Evolutionary conservation across 2,113 vertebrate species (phyloP).

Genomic region (Pteropus alecto): DNA sequence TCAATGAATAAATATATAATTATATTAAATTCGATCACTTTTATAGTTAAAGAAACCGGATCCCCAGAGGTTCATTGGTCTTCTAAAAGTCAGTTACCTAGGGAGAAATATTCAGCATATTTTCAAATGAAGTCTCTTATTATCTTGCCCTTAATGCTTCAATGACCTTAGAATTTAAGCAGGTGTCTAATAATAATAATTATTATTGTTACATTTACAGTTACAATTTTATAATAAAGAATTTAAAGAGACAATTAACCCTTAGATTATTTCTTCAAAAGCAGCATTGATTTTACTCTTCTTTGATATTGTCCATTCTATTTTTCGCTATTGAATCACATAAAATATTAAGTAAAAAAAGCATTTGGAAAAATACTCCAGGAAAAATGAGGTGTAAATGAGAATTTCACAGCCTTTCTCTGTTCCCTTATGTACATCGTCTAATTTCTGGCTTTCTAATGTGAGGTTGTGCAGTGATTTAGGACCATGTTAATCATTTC

Average conservation of each 20-base stretch:
- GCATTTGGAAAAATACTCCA: constrained; percentile 46
- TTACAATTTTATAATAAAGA: constrained; percentile 3
- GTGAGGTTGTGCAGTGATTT: constrained; percentile 56
- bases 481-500: constrained; percentile 74
- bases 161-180: not conserved
- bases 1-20: not conserved
- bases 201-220: not conserved
- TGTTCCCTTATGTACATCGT: constrained; percentile 23
- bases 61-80: not conserved
- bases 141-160: not conserved
- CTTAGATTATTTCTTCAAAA: not conserved
- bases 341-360: constrained; percentile 50
- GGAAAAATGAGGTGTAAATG: constrained; percentile 69
- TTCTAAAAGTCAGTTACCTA: not conserved
- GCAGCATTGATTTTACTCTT: not conserved
- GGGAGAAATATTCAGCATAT: not conserved
- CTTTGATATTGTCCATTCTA: not conserved
- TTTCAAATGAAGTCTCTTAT: not conserved
- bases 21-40: not conserved
- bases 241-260: not conserved
- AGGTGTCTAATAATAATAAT: not conserved
- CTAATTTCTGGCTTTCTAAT: constrained; percentile 41
- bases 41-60: not conserved
- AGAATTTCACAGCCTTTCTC: constrained; percentile 58
- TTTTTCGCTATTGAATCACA: not conserved